Conservation (phyloP, 2,797 vertebrate genomes). For the Corythornis leucogaster region DNA sequence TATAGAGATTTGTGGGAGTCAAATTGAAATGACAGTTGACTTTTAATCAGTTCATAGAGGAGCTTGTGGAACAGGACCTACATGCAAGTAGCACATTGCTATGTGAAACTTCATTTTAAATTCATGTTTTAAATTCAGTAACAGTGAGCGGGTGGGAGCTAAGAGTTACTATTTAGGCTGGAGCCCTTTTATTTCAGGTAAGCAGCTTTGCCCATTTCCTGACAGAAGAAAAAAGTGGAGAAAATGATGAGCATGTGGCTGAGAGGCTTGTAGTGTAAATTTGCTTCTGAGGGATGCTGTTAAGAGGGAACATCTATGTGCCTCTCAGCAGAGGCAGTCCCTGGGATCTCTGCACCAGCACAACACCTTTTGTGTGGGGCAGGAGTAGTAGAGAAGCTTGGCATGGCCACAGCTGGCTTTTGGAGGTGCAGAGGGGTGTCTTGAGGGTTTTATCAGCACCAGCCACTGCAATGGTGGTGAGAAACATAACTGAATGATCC, state of each 20-base stretch:
- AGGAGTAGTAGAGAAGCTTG: neutral
- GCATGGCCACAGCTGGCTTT: neutral
- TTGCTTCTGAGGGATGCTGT: neutral
- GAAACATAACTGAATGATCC: neutral
- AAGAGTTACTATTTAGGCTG: neutral
- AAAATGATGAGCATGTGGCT: neutral
- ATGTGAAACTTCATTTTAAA: neutral
- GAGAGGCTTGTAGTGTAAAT: rapidly evolving
- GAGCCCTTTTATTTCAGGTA: neutral
- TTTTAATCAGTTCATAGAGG: neutral
- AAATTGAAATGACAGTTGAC: neutral
- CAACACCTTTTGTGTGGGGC: rapidly evolving
- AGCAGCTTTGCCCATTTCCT: neutral
- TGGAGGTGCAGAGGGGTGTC: too few relatives aligned
- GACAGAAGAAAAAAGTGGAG: neutral
- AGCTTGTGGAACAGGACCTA: neutral
- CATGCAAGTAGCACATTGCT: neutral
- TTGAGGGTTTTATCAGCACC: neutral
- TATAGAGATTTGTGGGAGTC: neutral
- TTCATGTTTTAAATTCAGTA: neutral
- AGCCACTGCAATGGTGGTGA: neutral
- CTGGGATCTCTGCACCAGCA: neutral
- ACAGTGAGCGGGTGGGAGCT: rapidly evolving
- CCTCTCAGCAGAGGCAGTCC: neutral
- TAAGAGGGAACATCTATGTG: neutral